phyloP scores from a whole-genome alignment of 2,888 invertebrate genomes.

The Drosophila pseudotakahashii region DNA sequence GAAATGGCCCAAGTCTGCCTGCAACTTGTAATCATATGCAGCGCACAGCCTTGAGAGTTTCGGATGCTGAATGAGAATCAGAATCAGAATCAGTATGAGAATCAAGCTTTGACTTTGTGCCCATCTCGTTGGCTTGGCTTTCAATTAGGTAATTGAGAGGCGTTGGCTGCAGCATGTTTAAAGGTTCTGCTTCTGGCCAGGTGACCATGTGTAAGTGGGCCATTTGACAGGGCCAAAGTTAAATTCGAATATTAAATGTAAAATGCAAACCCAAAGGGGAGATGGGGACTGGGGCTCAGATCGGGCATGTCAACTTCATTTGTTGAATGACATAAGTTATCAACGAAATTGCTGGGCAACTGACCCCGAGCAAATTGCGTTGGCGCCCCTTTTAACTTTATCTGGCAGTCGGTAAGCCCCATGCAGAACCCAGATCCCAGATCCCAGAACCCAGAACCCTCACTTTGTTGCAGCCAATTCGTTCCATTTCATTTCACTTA shows the following conservation, averaged over 20 bases:
- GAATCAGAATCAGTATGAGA: conserved; percentile 19
- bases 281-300: no score
- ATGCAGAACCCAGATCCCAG: conserved; percentile 17
- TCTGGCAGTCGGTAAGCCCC: conserved; percentile 64
- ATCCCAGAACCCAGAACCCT: conserved; percentile 12
- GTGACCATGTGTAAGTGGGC: conserved; percentile 59
- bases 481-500: conserved; percentile 75
- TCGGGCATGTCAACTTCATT: conserved; percentile 74
- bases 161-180: conserved; percentile 36
- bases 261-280: conserved; percentile 52
- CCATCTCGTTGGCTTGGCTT: conserved; percentile 59
- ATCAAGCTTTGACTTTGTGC: conserved; percentile 31
- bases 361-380: conserved; percentile 77
- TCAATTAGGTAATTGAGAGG: conserved; percentile 76
- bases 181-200: conserved; percentile 1
- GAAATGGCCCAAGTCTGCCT: conserved; percentile 64
- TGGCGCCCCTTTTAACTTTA: conserved; percentile 68
- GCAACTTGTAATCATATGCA: conserved; percentile 74
- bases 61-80: conserved; percentile 7
- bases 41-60: conserved; percentile 26
- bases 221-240: conserved; percentile 70
- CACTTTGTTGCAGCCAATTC: conserved; percentile 53
- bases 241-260: conserved; percentile 69
- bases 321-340: conserved; percentile 77
- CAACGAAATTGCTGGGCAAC: conserved; percentile 73